Evolutionary conservation across 2,113 vertebrate species (phyloP), one percentile per base, ranked within the genome.

Genomic region (Apteryx mantelli): DNA sequence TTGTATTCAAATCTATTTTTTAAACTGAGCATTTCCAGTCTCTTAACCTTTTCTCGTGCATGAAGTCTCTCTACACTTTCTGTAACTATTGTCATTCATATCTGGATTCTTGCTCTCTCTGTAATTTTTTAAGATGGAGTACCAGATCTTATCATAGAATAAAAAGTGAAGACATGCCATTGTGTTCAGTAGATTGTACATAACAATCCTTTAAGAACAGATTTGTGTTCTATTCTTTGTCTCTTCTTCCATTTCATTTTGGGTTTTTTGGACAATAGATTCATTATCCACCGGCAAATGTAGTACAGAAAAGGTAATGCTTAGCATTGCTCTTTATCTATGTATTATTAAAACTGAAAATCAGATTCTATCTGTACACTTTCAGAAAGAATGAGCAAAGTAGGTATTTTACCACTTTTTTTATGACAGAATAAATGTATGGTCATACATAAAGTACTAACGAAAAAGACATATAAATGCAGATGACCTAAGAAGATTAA

Each of bases 331-430:
- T 65, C 68, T 48, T 65, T 75, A 77, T 74, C 19, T 89, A 46
- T 34, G 79, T 42, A 82, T 64, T 32, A 91, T 93, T 86, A 84
- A 92, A 95, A 66, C 36, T 50, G 60, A 46, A 74, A 91, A 87
- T 86, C 86, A 93, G 46, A 69, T 73, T 36, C 79, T 89, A 94
- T 84, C 73, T 21, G 1, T 50, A 40, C 5, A 6, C 32, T 89
- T 93, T 34, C 56, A 93, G 74, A 96, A 96, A 38, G 55, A 78
- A 89, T 46, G 53, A 93, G 74, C 60, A 66, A 81, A 88, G 80
- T 21, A 68, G n/a, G 44, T 55, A 18, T 52, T 76, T 71, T 46
- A 42, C 61, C 83, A 30, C 24, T 7, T 13, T 74, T 77, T 68
- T 64, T 44, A 38, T 61, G 83, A 44, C 56, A 60, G 56, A 60